These are phyloP conservation scores for Strix occidentalis DNA, from an alignment of 2,797 vertebrate genomes.

Conservation along the genomic window DNA sequence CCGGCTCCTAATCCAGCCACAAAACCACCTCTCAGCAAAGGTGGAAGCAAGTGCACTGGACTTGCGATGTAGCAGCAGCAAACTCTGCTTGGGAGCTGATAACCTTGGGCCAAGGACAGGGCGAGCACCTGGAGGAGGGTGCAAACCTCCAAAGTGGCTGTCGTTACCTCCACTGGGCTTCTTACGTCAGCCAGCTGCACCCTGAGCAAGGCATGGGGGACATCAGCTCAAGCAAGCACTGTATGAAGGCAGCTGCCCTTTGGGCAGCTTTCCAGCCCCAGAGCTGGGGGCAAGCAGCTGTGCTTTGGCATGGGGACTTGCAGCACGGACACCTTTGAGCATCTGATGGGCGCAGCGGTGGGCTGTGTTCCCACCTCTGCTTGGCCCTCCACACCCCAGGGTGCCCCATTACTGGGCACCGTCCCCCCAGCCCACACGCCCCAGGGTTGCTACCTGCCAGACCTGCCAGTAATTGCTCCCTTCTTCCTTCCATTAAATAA, in stretches of 20 bases:
- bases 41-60: neutral
- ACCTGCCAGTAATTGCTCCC: neutral
- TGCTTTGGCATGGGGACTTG: neutral
- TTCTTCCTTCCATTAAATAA: neutral
- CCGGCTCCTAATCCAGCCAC: neutral
- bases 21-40: neutral
- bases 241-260: fast-evolving
- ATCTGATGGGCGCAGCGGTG: neutral
- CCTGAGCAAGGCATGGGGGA: neutral
- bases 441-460: neutral
- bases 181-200: neutral
- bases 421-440: neutral
- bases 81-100: neutral
- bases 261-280: neutral
- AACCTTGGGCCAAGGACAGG: neutral
- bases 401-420: fast-evolving
- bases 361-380: neutral
- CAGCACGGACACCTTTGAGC: neutral
- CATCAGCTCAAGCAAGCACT: neutral
- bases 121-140: neutral
- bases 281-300: neutral
- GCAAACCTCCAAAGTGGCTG: fast-evolving
- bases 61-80: neutral
- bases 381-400: neutral
- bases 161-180: neutral